Evolutionary conservation across 2,888 invertebrate genomes (phyloP).

Genomic region (Antheraea assamensis): DNA sequence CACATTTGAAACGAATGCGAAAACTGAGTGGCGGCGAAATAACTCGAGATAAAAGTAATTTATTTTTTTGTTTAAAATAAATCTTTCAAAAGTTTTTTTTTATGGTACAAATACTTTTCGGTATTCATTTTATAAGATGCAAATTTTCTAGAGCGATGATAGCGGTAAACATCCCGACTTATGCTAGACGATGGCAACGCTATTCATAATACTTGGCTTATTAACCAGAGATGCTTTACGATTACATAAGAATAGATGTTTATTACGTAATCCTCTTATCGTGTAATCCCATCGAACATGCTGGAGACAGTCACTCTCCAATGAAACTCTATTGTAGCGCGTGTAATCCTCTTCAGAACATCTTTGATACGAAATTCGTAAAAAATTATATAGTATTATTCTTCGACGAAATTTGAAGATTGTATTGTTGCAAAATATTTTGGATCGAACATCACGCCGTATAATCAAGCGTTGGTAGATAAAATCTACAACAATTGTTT

Average conservation of each 20-base stretch:
- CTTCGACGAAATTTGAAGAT: slow-evolving; percentile 6
- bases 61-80: background rate
- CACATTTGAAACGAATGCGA: background rate
- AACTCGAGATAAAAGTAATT: background rate
- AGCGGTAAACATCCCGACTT: background rate
- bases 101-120: background rate
- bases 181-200: background rate
- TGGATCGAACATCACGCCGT: background rate
- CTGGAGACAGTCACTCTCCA: slow-evolving; percentile 25
- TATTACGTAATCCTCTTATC: slow-evolving; percentile 6
- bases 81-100: background rate
- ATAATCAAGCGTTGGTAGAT: background rate
- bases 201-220: background rate
- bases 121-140: background rate
- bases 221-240: background rate
- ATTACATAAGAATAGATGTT: slow-evolving; percentile 1
- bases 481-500: background rate
- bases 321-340: slow-evolving; percentile 24
- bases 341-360: slow-evolving; percentile 31
- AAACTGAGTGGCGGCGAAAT: background rate
- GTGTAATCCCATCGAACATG: slow-evolving; percentile 33
- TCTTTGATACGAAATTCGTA: slow-evolving; percentile 19
- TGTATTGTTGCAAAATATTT: background rate
- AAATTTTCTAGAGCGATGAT: background rate
- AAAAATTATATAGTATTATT: slow-evolving; percentile 18